Percentiles rank a stretch among this genome's conserved stretches.
Evolutionary conservation across 2,113 vertebrate species (phyloP).

Genomic region (Heterotilapia buettikoferi): DNA sequence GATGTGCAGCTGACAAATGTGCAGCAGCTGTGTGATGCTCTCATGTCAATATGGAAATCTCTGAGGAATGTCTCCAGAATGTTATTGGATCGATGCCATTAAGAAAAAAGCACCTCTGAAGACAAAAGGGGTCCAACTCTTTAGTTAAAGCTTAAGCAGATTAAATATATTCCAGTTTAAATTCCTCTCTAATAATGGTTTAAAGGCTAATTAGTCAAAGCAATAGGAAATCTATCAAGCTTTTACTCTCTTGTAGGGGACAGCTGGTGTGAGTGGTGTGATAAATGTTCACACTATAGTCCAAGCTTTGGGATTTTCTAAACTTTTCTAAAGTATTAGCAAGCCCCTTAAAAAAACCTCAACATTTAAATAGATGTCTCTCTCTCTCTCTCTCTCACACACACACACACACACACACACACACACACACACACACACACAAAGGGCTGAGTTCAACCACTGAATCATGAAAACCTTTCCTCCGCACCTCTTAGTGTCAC

Average conservation of each 20-base stretch:
- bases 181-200: background rate
- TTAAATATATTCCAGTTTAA: background rate
- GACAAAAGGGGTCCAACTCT: background rate
- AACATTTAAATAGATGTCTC: background rate
- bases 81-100: background rate
- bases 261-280: background rate
- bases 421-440: background rate
- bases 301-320: background rate
- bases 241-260: background rate
- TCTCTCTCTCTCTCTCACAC: background rate
- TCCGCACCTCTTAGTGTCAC: slow-evolving; percentile 13
- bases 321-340: slow-evolving; percentile 10
- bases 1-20: background rate
- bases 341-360: background rate
- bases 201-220: background rate
- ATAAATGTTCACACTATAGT: background rate
- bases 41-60: background rate
- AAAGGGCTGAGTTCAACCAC: background rate
- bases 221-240: background rate
- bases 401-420: background rate
- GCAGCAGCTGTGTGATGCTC: background rate
- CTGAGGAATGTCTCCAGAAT: background rate
- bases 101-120: background rate
- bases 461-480: slow-evolving; percentile 33
- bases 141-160: background rate